Percentiles rank a stretch among this genome's conserved stretches.
These are phyloP conservation scores for Mylabris sibirica DNA, from an alignment of 2,888 invertebrate species.

Conservation along the genomic window DNA sequence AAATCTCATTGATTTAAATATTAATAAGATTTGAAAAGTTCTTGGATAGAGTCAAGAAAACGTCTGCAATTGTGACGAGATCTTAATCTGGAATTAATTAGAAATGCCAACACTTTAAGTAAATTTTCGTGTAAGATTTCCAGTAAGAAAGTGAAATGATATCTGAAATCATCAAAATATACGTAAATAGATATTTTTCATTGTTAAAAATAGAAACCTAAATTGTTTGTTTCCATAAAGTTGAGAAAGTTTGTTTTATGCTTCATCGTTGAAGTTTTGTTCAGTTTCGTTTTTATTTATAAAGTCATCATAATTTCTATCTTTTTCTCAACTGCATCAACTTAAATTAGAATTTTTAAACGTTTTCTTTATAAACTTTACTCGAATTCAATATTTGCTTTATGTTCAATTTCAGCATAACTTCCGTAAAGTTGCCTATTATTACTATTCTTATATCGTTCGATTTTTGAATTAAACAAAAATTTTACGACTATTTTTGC, in stretches of 20 bases:
- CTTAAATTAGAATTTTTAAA: constrained; percentile 54
- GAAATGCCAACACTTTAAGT: constrained; percentile 28
- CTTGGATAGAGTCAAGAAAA: neutral
- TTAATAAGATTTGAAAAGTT: neutral
- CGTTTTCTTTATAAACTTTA: constrained; percentile 48
- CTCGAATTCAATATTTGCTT: constrained; percentile 49
- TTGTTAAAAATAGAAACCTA: neutral
- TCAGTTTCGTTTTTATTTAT: neutral
- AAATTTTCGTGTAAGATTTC: constrained; percentile 22
- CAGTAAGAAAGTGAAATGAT: neutral
- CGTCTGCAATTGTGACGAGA: neutral
- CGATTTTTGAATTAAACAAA: constrained; percentile 25
- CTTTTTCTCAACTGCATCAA: constrained; percentile 50
- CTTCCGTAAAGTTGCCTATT: constrained; percentile 37
- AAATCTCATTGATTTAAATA: neutral
- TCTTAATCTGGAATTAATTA: constrained; percentile 21
- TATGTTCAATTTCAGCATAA: constrained; percentile 28
- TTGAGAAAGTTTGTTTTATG: neutral
- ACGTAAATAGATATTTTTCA: neutral
- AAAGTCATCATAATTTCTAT: constrained; percentile 32
- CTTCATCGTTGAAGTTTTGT: neutral
- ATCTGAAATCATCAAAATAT: neutral
- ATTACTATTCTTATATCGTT: constrained; percentile 18
- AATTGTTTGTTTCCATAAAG: neutral
- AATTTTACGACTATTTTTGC: neutral